Evolutionary conservation across 2,888 invertebrate species (phyloP), one percentile per base, ranked within the genome.

Genomic region (Pollenia labialis): DNA sequence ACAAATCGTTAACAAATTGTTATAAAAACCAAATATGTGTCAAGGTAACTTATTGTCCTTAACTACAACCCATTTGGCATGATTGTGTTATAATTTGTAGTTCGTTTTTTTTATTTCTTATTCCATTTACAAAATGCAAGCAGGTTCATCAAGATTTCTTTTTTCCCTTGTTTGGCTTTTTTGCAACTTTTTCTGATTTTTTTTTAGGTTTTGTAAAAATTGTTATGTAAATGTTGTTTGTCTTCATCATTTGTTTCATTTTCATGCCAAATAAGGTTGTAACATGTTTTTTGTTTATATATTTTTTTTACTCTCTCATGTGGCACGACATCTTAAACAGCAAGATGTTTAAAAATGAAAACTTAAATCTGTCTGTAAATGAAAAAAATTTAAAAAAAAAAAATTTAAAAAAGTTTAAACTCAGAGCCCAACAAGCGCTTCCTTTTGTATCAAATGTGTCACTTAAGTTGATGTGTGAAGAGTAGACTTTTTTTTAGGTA

Each of bases 31-130:
- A 72, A 76, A 76, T 86, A 72, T 81, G 44, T 86, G 83, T 83
- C 86, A 86, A 86, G 86, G 86, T 76, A 68, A 83, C 58, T 58
- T 54, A 80, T 32, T 75, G 83, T 72, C 86, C 83, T 83, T 66
- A 72, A 68, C 50, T 54, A 32, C 64, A 71, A 58, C 14, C 44
- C 71, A 80, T 50, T 85, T 74, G 58, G 46, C 58, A 14, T 68
- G 54, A 23, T 23, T 72, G 11, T 62, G 32, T 58, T 50, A 54
- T 40, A 48, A 32, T 68, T 50, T 69, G 14, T 62, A 10, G 23
- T 23, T 11, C 6, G 11, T 9, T 40, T 54, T 77, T 32, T 46
- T 2, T 12, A 16, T 12, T 23, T 23, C 16, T 10, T 58, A 23
- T 50, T 42, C 40, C 16, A 62, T 46, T 71, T 23, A 23, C 18